Percentiles rank a stretch among this genome's conserved stretches.
These are phyloP conservation scores for Drosophila hamatofila DNA, from an alignment of 2,888 invertebrate genomes.

Conservation along the genomic window DNA sequence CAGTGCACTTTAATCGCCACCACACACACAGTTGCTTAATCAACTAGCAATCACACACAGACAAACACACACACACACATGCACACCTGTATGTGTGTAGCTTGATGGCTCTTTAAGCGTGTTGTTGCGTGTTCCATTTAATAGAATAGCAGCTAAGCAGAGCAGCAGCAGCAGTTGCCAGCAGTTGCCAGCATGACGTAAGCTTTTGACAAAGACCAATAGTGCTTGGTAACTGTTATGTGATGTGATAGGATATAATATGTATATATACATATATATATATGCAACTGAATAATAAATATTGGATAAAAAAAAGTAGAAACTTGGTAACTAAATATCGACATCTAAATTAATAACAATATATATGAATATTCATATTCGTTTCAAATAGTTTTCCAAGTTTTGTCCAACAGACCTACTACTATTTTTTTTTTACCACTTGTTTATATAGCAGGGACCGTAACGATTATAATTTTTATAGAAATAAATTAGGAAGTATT, in stretches of 20 bases:
- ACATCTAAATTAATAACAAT: too few relatives aligned
- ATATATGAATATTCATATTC: too few relatives aligned
- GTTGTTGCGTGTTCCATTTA: conserved; percentile 63
- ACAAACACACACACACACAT: background rate
- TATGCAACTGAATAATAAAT: too few relatives aligned
- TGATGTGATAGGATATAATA: background rate
- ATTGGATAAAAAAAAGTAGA: too few relatives aligned
- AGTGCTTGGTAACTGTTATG: conserved; percentile 4
- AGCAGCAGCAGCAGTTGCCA: conserved; percentile 10
- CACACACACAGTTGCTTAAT: conserved; percentile 74
- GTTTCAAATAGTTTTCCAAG: too few relatives aligned
- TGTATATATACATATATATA: background rate
- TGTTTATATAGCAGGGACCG: too few relatives aligned
- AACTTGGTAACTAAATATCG: too few relatives aligned
- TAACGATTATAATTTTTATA: too few relatives aligned
- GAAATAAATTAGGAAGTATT: too few relatives aligned
- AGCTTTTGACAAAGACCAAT: conserved; percentile 46
- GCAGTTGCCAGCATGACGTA: conserved; percentile 59
- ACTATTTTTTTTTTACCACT: too few relatives aligned
- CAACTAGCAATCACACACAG: conserved; percentile 62
- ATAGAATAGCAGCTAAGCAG: conserved; percentile 51
- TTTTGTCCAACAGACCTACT: too few relatives aligned
- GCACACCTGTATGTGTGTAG: conserved; percentile 16
- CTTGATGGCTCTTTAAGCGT: conserved; percentile 63
- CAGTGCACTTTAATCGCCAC: conserved; percentile 75